Conservation (phyloP, 2,888 invertebrate genomes). For the Erynnis tages region DNA sequence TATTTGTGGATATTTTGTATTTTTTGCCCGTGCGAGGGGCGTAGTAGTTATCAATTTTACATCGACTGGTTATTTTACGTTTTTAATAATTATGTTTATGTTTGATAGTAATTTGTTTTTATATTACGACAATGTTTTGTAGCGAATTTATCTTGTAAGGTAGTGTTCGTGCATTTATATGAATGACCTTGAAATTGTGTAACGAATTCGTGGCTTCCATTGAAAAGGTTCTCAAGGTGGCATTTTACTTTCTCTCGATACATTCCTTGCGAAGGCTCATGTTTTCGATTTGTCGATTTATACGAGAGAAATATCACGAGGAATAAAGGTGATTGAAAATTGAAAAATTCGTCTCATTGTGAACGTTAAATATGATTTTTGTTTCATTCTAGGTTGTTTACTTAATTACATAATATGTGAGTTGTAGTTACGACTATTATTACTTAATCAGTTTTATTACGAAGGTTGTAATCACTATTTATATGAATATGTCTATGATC, state of each 20-base stretch:
- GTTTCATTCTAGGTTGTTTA: slow-evolving; percentile 8
- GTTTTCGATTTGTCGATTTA: slow-evolving; percentile 30
- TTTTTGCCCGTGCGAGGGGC: slow-evolving; percentile 38
- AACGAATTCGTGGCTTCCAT: slow-evolving; percentile 30
- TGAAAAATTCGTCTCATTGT: too few species aligned
- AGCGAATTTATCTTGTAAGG: slow-evolving; percentile 46
- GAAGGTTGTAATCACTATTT: slow-evolving; percentile 16
- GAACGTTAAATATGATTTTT: too few species aligned
- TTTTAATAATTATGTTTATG: slow-evolving; percentile 44
- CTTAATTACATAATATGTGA: slow-evolving; percentile 24
- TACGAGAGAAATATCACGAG: slow-evolving; percentile 22
- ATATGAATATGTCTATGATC: slow-evolving; percentile 16
- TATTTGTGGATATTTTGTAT: slow-evolving; percentile 38
- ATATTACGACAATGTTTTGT: slow-evolving; percentile 54
- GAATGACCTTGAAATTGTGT: slow-evolving; percentile 39
- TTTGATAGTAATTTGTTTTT: slow-evolving; percentile 41
- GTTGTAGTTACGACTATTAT: slow-evolving; percentile 11
- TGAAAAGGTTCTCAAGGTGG: slow-evolving; percentile 33
- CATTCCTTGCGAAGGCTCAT: slow-evolving; percentile 51
- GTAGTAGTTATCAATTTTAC: slow-evolving; percentile 31
- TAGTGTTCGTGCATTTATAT: slow-evolving; percentile 65
- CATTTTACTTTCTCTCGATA: slow-evolving; percentile 44
- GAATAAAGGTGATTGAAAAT: slow-evolving; percentile 21
- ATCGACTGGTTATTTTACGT: slow-evolving; percentile 44
- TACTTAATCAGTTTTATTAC: slow-evolving; percentile 15